These are phyloP conservation scores for Gonioctena quinquepunctata DNA, from an alignment of 1,140 invertebrate genomes.

Conservation along the genomic window DNA sequence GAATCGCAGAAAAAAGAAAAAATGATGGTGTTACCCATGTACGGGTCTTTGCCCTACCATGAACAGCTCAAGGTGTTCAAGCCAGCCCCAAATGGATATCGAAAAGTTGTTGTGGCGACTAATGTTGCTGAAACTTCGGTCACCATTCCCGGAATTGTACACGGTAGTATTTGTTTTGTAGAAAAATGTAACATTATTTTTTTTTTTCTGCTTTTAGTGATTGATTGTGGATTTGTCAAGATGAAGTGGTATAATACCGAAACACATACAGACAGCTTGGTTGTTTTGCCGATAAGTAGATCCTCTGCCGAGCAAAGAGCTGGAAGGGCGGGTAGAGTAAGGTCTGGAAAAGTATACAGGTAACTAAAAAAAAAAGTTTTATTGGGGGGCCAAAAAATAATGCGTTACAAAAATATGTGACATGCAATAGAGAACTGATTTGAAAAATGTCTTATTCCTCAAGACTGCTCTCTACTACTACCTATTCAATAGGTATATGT, in stretches of 20 bases:
- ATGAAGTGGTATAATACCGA: constrained; percentile 85
- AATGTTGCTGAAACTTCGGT: constrained; percentile 98
- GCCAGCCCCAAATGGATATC: constrained; percentile 68
- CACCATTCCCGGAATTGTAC: constrained; percentile 82
- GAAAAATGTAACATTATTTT: neutral
- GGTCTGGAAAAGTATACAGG: constrained; percentile 82
- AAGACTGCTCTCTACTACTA: too few relatives aligned
- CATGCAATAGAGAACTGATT: too few relatives aligned
- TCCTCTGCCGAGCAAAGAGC: constrained; percentile 91
- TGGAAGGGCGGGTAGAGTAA: constrained; percentile 86
- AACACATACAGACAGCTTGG: constrained; percentile 82
- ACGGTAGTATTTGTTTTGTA: constrained; percentile 63
- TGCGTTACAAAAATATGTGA: too few relatives aligned
- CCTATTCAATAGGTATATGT: too few relatives aligned
- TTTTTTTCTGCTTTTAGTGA: constrained; percentile 66
- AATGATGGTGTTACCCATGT: constrained; percentile 86
- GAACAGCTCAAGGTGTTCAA: constrained; percentile 92
- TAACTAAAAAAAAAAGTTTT: too few relatives aligned
- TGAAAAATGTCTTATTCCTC: too few relatives aligned
- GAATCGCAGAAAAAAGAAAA: constrained; percentile 58
- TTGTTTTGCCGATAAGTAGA: constrained; percentile 83
- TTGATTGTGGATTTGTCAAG: constrained; percentile 98
- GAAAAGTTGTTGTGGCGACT: constrained; percentile 94
- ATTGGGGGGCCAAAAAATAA: too few relatives aligned
- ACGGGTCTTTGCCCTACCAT: constrained; percentile 82